These are phyloP conservation scores for Andricus quercusramuli DNA, from an alignment of 2,888 invertebrate genomes.

Conservation along the genomic window DNA sequence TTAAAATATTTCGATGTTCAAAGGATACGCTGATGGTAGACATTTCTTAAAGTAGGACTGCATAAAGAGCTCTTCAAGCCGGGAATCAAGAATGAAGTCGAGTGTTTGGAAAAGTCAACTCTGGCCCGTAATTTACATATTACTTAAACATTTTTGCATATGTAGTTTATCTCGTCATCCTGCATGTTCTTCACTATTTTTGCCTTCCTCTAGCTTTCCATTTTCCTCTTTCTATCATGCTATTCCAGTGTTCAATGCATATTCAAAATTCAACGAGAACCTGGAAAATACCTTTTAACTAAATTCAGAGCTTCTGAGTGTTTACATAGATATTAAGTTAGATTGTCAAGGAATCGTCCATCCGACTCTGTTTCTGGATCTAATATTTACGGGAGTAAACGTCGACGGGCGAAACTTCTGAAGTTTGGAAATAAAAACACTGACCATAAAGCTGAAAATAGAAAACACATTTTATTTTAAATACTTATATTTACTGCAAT, in stretches of 20 bases:
- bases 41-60: not conserved
- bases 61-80: not conserved
- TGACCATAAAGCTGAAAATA: too few relatives aligned
- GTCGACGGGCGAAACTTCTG: too few relatives aligned
- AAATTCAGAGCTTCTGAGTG: not conserved
- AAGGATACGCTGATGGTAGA: not conserved
- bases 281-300: not conserved
- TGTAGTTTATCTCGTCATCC: not conserved
- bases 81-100: not conserved
- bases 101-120: slow-evolving; percentile 1
- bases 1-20: not conserved
- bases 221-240: slow-evolving; percentile 18
- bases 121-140: not conserved
- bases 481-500: too few relatives aligned
- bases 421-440: too few relatives aligned
- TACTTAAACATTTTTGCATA: not conserved
- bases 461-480: too few relatives aligned
- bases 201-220: slow-evolving; percentile 13
- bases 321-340: not conserved
- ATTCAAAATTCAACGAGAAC: slow-evolving; percentile 13
- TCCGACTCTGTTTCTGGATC: not conserved
- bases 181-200: not conserved
- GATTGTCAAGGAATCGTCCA: not conserved
- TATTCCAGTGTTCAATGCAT: slow-evolving; percentile 2
- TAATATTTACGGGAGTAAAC: not conserved